Evolutionary conservation across 2,797 vertebrate species (phyloP), one percentile per base, ranked within the genome.

Genomic region (Galagoides demidoff): DNA sequence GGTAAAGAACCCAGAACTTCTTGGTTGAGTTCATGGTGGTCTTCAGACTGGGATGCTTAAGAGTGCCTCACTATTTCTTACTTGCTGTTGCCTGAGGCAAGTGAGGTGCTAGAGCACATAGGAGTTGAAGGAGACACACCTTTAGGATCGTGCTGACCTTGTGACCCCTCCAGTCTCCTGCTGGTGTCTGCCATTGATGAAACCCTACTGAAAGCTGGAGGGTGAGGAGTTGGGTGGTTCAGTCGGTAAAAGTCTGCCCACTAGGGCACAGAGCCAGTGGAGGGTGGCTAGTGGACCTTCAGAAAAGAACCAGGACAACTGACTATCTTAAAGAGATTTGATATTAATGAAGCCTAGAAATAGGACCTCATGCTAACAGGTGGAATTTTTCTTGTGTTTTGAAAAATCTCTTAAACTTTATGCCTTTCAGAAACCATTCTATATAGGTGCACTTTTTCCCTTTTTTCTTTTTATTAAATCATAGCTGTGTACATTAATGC

Each of bases 351-450:
- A 87, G 27, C 27, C 31, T 70, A 63, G 52, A 45, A 66, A 34
- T 39, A 77, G 12, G 39, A 92, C 37, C 23, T 78, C 22, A 49
- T 85, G 84, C 29, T 64, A 78, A 83, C 4, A 57, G 37, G 13
- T 27, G 55, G 71, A 43, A 66, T 34, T 68, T 66, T 52, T 39
- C 7, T 11, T 59, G 68, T 73, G 68, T 29, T 78, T 34, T 77
- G 43, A 7, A 71, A 52, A 66, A n/a, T 57, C 59, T 66, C 59
- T 91, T 59, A 85, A 82, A 81, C 37, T 23, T 66, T 2, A 34
- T 61, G 13, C 61, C 49, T 85, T 95, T 77, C 16, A 43, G 83
- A 89, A 94, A 73, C 61, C 70, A 64, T 49, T 71, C 22, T 7
- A 0, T 39, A 3, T 1, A 3, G n/a, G 49, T 29, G 27, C 5